Evolutionary conservation across 2,113 vertebrate genomes (phyloP), one percentile per base, ranked within the genome.

Genomic region (Canis aureus): DNA sequence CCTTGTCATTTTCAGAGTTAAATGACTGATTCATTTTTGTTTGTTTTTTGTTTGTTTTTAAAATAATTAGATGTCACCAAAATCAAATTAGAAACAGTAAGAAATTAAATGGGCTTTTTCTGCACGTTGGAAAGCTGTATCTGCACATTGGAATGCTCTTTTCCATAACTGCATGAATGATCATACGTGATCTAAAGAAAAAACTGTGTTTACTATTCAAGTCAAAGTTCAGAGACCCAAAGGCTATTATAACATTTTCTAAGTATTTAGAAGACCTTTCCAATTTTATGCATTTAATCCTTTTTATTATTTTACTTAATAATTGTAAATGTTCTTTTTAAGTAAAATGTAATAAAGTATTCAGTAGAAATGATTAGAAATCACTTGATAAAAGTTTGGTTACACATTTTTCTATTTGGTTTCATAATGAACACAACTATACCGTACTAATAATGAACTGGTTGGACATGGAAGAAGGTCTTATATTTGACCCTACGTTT

Each of bases 21-120:
- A 96, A 90, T 90, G 53, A 89, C 11, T 43, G 57, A 97, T 69
- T 38, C 43, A 85, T n/a, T n/a, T n/a, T n/a, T n/a, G n/a, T n/a
- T n/a, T n/a, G n/a, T n/a, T n/a, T n/a, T n/a, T n/a, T n/a, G n/a
- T n/a, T n/a, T n/a, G 22, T 74, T 95, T 97, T 78, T 76, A 92
- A 90, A 81, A 90, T 82, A 59, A 96, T 71, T 76, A 51, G 7
- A 29, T 82, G 17, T 71, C 80, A 95, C 3, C 32, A 91, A 79
- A 87, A 87, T 95, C 32, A 91, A 82, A 91, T 91, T 76, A 66
- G 35, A 91, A 67, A 76, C 51, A 10, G 23, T 62, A 49, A 80
- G 49, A 85, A 93, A 87, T 64, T 62, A 53, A 76, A 55, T 91
- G 66, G 16, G 35, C 71, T 94, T 87, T 88, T 32, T 89, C 4